These are phyloP conservation scores for Drosophila anomalata DNA, from an alignment of 2,888 invertebrate species.

Conservation along the genomic window DNA sequence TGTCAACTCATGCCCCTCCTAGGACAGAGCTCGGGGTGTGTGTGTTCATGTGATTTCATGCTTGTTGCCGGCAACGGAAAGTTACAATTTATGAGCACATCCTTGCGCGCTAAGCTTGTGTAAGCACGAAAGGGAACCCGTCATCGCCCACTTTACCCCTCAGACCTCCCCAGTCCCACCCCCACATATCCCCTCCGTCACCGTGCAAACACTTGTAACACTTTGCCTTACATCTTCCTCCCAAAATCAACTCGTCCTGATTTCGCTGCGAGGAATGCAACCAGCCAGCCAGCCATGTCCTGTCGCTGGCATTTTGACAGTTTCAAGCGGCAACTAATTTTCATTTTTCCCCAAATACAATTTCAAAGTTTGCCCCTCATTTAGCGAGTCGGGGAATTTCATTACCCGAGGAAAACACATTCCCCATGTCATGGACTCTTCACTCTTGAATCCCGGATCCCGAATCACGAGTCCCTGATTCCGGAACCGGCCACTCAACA, in stretches of 20 bases:
- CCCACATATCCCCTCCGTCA: not conserved
- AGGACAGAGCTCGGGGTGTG: constrained; percentile 20
- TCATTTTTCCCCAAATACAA: constrained; percentile 43
- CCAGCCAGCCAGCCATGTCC: constrained; percentile 26
- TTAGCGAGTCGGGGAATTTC: constrained; percentile 69
- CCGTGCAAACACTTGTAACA: constrained; percentile 66
- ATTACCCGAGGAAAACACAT: constrained; percentile 62
- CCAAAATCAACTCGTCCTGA: constrained; percentile 33
- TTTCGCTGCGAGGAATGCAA: constrained; percentile 35
- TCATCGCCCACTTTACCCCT: constrained; percentile 17
- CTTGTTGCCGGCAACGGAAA: constrained; percentile 65
- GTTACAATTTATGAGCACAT: constrained; percentile 74
- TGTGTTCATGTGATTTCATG: constrained; percentile 70
- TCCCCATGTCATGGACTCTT: constrained; percentile 38
- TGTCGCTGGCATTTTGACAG: constrained; percentile 59
- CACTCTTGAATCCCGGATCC: not conserved
- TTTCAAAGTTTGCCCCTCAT: constrained; percentile 63
- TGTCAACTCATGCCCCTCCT: constrained; percentile 1
- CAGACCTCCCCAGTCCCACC: not conserved
- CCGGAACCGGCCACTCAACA: constrained; percentile 11
- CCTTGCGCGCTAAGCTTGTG: constrained; percentile 63
- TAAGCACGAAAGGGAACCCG: constrained; percentile 50
- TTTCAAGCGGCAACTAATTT: constrained; percentile 49
- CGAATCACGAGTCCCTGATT: not conserved
- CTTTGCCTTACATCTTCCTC: constrained; percentile 62